Evolutionary conservation across 2,888 invertebrate genomes (phyloP), one percentile per base, ranked within the genome.

Genomic region (Lasioglossum morio): DNA sequence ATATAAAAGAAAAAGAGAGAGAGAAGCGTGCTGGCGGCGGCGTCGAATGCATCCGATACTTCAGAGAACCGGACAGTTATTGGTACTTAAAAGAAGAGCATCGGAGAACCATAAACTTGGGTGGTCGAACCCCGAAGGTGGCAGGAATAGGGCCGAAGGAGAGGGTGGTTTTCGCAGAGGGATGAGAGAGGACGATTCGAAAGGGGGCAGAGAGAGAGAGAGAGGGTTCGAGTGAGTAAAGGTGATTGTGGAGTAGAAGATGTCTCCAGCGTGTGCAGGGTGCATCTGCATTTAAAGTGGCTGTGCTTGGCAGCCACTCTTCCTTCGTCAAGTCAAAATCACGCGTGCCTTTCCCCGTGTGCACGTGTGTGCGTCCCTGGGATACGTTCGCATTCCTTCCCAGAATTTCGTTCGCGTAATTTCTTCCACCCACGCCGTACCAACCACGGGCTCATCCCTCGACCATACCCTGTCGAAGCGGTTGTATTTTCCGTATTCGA

Each of bases 271-370:
- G 84, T 84, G 86, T 80, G 87, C 87, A 82, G 70, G 83, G 75
- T 88, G 87, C 90, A 91, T 91, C 90, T 91, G 91, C 91, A 91
- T 91, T 91, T 91, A 91, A 91, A 91, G 90, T 91, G 89, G 91
- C 84, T 88, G 88, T 66, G 88, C 91, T 86, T 88, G 91, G 87
- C 89, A 89, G 89, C 81, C 89, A 87, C 88, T 88, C 89, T 84
- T 84, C 85, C 82, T 60, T 63, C 81, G 88, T 88, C 88, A 82
- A 88, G 84, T 83, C 88, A 81, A 86, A 88, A 88, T 88, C 88
- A 86, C 88, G 86, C 86, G 78, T 88, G 82, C 88, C 74, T 77
- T 75, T 75, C 82, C 60, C n/a, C 30, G 40, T 74, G 77, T 60
- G 80, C n/a, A 7, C n/a, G 70, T n/a, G 70, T 14, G 70, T 14